phyloP scores from a whole-genome alignment of 2,797 vertebrate genomes.

The Gypaetus barbatus region DNA sequence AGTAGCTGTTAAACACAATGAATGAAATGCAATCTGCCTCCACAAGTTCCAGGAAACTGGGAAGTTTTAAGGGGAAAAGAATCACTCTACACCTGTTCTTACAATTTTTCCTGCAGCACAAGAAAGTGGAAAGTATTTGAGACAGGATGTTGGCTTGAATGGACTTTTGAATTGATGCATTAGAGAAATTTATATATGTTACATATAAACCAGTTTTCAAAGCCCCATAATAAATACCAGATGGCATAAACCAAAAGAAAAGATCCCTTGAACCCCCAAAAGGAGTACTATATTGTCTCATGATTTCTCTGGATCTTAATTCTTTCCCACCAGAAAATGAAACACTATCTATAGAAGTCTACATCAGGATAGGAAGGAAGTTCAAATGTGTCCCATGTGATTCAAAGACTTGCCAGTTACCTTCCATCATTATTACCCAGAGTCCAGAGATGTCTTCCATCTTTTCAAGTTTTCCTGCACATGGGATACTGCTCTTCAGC shows the following conservation, averaged over 20 bases:
- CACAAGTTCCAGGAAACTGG: neutral
- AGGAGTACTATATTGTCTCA: neutral
- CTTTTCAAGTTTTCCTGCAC: neutral
- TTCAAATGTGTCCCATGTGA: neutral
- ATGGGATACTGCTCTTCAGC: neutral
- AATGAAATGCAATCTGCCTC: neutral
- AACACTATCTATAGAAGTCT: neutral
- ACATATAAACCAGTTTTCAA: neutral
- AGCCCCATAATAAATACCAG: neutral
- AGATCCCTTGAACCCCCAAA: neutral
- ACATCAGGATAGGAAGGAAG: neutral
- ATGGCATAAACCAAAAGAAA: neutral
- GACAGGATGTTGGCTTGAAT: neutral
- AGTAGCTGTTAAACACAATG: neutral
- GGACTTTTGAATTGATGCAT: neutral
- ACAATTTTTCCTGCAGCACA: neutral
- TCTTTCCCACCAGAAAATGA: neutral
- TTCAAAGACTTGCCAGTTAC: neutral
- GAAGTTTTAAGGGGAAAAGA: neutral
- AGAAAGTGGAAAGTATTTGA: neutral
- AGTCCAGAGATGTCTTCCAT: neutral
- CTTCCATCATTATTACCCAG: neutral
- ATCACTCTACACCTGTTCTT: constrained; percentile 6
- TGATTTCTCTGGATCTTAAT: neutral
- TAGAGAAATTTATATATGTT: neutral